Conservation (phyloP, 2,888 invertebrate genomes). For the Heliconius aoede region DNA sequence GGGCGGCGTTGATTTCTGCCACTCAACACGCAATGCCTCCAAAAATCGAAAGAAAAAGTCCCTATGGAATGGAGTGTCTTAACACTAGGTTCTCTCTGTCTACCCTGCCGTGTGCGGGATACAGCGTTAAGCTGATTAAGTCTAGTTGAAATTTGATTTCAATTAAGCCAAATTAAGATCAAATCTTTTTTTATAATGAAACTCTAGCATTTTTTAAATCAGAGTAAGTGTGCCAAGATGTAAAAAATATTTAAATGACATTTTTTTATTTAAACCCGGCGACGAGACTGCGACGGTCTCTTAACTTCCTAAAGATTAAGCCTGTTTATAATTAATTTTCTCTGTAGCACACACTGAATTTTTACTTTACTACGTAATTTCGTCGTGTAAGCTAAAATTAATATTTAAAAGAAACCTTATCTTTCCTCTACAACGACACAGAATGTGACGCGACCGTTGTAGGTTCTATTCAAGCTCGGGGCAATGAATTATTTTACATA, state of each 20-base stretch:
- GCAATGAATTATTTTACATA: background rate
- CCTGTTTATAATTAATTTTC: constrained; percentile 16
- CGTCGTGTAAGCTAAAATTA: background rate
- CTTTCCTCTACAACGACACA: too few relatives aligned
- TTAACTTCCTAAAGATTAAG: constrained; percentile 2
- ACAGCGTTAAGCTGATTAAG: too few relatives aligned
- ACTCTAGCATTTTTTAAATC: background rate
- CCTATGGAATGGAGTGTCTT: too few relatives aligned
- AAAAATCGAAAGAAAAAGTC: too few relatives aligned
- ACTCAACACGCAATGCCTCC: too few relatives aligned
- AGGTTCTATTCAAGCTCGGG: background rate
- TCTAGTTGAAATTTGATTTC: background rate
- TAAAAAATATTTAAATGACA: constrained; percentile 7
- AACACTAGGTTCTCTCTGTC: too few relatives aligned
- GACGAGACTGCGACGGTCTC: constrained; percentile 12
- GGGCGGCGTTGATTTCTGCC: too few relatives aligned
- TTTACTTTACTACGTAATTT: background rate
- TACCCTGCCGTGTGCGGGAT: too few relatives aligned
- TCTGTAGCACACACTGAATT: background rate
- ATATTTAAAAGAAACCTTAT: too few relatives aligned
- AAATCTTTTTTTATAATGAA: background rate
- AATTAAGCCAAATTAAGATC: background rate
- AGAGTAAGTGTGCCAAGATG: background rate
- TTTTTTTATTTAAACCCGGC: constrained; percentile 11
- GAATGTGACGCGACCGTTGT: background rate